Conservation (phyloP, 2,113 vertebrate species). For the Dicerorhinus sumatrensis region DNA sequence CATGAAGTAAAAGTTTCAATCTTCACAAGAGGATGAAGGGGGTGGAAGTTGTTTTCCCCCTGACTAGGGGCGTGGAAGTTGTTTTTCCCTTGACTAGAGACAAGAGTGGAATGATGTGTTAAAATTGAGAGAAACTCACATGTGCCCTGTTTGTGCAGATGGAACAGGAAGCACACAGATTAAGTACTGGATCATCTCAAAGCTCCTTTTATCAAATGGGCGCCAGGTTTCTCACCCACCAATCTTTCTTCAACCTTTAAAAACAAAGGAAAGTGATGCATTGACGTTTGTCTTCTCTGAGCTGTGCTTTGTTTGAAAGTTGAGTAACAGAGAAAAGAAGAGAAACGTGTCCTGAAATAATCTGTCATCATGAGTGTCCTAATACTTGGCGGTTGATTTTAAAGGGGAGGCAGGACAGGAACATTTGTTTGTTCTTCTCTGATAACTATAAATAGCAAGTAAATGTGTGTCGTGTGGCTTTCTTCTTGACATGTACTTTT, state of each 20-base stretch:
- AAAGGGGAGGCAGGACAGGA: neutral
- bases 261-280: neutral
- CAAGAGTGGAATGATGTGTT: neutral
- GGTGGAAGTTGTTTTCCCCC: neutral
- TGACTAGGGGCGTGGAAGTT: neutral
- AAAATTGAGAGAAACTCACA: conserved; percentile 5
- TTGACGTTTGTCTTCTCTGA: neutral
- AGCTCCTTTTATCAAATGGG: neutral
- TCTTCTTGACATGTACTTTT: neutral
- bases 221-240: neutral
- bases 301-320: neutral
- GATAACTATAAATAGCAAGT: neutral
- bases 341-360: neutral
- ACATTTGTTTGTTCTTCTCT: neutral
- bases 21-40: neutral
- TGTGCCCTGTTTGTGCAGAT: neutral
- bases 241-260: neutral
- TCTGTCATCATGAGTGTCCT: neutral
- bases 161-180: neutral
- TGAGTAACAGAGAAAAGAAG: neutral
- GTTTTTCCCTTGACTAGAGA: neutral
- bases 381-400: conserved; percentile 2
- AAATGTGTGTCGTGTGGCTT: neutral
- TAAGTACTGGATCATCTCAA: neutral
- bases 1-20: neutral